These are phyloP conservation scores for Melitaea cinxia DNA, from an alignment of 1,140 invertebrate species.

Conservation along the genomic window DNA sequence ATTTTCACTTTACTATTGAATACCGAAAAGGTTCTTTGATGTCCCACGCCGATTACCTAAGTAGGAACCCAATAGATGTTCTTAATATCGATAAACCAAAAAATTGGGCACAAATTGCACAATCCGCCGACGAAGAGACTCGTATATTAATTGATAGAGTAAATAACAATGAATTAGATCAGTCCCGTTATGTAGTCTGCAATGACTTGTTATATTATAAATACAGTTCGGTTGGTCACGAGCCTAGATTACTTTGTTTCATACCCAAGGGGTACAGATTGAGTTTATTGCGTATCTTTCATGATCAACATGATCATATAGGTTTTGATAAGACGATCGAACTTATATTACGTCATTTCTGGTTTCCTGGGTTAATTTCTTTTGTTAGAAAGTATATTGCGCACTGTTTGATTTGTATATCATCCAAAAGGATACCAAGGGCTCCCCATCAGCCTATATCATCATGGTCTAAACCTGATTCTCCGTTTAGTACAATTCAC, in stretches of 20 bases:
- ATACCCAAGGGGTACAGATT: neutral
- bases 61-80: no score
- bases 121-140: no score
- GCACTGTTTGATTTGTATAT: constrained; percentile 16
- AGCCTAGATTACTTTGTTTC: neutral
- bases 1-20: no score
- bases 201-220: constrained; percentile 15
- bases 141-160: no score
- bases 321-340: constrained; percentile 8
- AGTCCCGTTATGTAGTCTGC: neutral
- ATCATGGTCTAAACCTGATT: constrained; percentile 8
- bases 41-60: no score
- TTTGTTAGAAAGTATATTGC: constrained; percentile 19
- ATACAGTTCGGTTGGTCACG: neutral
- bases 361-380: constrained; percentile 22
- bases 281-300: neutral
- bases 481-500: constrained; percentile 8
- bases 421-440: constrained; percentile 1
- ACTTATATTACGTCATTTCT: constrained; percentile 6
- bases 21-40: no score
- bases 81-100: no score
- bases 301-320: constrained; percentile 12
- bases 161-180: no score
- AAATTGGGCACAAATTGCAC: no score
- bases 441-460: constrained; percentile 3